Percentiles rank a stretch among this genome's conserved stretches.
Evolutionary conservation across 1,140 invertebrate genomes (phyloP).

Genomic region (Drosophila hydei): DNA sequence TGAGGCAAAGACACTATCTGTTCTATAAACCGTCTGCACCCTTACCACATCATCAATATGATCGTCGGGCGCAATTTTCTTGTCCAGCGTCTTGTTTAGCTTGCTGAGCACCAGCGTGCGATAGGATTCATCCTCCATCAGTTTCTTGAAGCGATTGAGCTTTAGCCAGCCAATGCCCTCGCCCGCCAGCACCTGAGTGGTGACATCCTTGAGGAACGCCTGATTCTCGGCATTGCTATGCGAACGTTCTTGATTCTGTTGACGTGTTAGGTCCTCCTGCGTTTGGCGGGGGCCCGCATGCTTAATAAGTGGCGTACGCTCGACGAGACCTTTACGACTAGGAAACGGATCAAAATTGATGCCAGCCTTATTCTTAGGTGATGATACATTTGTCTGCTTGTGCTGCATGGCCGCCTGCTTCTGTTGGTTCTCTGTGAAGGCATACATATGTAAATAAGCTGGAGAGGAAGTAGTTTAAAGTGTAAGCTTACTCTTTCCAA

Average conservation of each 20-base stretch:
- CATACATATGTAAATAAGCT: neutral
- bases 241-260: conserved; percentile 88
- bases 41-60: conserved; percentile 98
- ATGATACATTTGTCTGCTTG: conserved; percentile 69
- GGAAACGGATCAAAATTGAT: conserved; percentile 92
- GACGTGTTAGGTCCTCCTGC: conserved; percentile 88
- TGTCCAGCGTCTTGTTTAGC: conserved; percentile 96
- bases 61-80: conserved; percentile 97
- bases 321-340: conserved; percentile 92
- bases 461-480: neutral
- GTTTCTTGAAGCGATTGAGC: conserved; percentile 95
- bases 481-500: conserved; percentile 86
- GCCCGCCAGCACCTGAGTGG: conserved; percentile 95
- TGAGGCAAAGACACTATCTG: too few species aligned
- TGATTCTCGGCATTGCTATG: conserved; percentile 94
- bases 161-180: conserved; percentile 99
- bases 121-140: conserved; percentile 99
- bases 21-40: neutral
- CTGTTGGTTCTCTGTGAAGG: conserved; percentile 64
- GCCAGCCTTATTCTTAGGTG: conserved; percentile 85
- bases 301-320: conserved; percentile 95
- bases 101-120: conserved; percentile 97
- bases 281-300: conserved; percentile 88
- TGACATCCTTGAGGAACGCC: conserved; percentile 93
- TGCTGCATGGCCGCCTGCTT: conserved; percentile 57